These are phyloP conservation scores for Anastatus disparis DNA, from an alignment of 1,140 invertebrate species.

Conservation along the genomic window DNA sequence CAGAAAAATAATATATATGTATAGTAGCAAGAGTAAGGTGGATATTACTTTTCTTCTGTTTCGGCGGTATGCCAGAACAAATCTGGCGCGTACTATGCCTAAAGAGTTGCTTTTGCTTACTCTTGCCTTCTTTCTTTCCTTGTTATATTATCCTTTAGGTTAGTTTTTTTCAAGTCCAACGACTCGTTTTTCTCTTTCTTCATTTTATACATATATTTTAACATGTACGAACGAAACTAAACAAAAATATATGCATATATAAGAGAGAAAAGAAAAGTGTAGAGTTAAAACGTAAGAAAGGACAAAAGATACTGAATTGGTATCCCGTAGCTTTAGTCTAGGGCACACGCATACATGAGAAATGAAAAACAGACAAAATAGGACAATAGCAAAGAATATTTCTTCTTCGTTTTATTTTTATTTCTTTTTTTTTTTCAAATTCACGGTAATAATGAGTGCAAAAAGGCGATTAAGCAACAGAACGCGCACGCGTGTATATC, in stretches of 20 bases:
- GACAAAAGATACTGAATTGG: conserved; percentile 56
- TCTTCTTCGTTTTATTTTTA: conserved; percentile 25
- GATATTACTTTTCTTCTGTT: conserved; percentile 37
- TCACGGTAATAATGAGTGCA: conserved; percentile 18
- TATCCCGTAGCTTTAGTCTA: conserved; percentile 48
- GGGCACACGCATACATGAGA: neutral
- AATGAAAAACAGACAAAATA: conserved; percentile 30
- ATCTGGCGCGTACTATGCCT: conserved; percentile 39
- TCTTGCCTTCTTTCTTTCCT: conserved; percentile 47
- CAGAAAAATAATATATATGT: too few species aligned
- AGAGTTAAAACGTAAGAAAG: conserved; percentile 46
- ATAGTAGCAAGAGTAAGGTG: conserved; percentile 28
- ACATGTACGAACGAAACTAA: too few species aligned
- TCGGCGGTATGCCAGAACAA: conserved; percentile 44
- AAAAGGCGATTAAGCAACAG: conserved; percentile 27
- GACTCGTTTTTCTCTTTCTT: conserved; percentile 51
- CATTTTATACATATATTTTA: too few species aligned
- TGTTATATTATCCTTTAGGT: neutral
- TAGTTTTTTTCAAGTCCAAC: neutral
- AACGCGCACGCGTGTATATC: neutral
- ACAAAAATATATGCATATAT: too few species aligned
- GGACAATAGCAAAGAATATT: conserved; percentile 44
- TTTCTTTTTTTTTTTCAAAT: conserved; percentile 38
- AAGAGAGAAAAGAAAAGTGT: conserved; percentile 29
- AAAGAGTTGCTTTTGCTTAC: conserved; percentile 25